Conservation (phyloP, 2,113 vertebrate genomes). For the Petromus typicus region DNA sequence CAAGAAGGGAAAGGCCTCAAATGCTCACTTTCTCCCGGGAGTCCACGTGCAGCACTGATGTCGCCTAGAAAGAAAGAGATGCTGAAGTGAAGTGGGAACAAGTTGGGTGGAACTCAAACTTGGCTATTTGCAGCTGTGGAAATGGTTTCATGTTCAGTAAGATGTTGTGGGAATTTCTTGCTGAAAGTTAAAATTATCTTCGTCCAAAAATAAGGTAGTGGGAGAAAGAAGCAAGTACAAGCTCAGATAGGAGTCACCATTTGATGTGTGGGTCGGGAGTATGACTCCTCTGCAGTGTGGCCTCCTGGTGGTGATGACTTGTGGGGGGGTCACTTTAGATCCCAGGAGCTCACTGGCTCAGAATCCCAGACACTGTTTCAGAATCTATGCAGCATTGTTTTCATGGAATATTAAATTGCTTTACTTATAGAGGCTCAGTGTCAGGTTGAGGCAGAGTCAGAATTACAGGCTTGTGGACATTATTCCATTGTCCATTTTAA, state of each 20-base stretch:
- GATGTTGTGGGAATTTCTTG: neutral
- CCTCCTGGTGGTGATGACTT: neutral
- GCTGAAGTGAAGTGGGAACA: neutral
- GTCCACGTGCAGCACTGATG: neutral
- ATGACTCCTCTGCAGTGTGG: neutral
- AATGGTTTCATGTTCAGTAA: neutral
- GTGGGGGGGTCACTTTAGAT: neutral
- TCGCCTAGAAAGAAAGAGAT: neutral
- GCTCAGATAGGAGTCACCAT: neutral
- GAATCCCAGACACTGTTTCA: constrained; percentile 14
- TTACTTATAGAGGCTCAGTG: neutral
- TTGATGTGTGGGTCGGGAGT: neutral
- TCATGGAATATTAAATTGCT: neutral
- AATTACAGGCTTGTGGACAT: neutral
- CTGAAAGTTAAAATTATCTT: constrained; percentile 17
- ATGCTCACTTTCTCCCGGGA: neutral
- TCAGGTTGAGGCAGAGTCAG: constrained; percentile 3
- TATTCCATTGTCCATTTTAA: constrained; percentile 7
- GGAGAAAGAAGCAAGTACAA: neutral
- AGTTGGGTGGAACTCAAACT: neutral
- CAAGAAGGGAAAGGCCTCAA: neutral
- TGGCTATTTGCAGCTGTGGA: neutral
- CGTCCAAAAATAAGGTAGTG: neutral
- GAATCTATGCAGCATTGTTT: neutral
- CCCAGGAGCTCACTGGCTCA: neutral